Conservation (phyloP, 1,140 invertebrate species). For the Calliphora vicina region DNA sequence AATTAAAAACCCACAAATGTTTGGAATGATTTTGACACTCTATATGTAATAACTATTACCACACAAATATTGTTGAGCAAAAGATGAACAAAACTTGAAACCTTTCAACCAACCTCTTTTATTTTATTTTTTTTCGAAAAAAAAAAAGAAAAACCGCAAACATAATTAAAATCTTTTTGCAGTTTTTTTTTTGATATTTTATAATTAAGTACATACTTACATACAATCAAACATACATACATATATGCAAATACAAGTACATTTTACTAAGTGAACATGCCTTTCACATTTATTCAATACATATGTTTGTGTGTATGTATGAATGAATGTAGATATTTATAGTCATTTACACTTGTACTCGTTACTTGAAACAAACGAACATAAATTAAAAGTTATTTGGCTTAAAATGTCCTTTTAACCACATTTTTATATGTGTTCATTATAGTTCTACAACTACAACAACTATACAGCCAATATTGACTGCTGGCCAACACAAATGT, state of each 20-base stretch:
- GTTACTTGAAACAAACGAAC: background rate
- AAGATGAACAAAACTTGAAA: background rate
- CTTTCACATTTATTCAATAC: background rate
- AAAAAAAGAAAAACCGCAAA: background rate
- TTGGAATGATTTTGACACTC: background rate
- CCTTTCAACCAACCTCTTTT: background rate
- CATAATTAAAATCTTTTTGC: slow-evolving; percentile 9
- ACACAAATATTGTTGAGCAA: background rate
- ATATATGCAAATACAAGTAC: background rate
- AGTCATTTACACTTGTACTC: background rate
- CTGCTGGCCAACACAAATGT: background rate
- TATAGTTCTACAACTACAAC: background rate
- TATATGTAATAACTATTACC: background rate
- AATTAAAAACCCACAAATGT: background rate
- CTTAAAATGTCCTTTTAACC: slow-evolving; percentile 6
- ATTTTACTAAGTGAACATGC: background rate
- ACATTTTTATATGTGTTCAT: background rate
- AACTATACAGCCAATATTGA: background rate
- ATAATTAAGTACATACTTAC: background rate
- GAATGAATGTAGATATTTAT: no score
- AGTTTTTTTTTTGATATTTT: background rate
- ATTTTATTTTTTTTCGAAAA: background rate
- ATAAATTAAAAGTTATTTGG: slow-evolving; percentile 32
- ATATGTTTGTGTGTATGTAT: no score
- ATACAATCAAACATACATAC: background rate